Evolutionary conservation across 2,797 vertebrate species (phyloP).

Genomic region (Peromyscus melanophrys): DNA sequence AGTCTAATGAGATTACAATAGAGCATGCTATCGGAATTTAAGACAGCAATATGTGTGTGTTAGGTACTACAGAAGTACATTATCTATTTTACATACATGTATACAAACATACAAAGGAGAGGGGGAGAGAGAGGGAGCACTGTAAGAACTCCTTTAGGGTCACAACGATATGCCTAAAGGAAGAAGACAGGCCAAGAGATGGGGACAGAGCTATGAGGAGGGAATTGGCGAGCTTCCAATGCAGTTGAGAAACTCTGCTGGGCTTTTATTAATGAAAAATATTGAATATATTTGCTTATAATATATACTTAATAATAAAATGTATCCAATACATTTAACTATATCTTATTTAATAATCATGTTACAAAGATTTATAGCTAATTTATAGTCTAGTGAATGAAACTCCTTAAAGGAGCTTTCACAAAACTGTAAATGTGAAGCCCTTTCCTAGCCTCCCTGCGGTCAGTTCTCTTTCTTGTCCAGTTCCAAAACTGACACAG

Average conservation of each 20-base stretch:
- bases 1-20: background rate
- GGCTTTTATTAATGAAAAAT: background rate
- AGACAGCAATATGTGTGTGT: background rate
- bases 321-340: background rate
- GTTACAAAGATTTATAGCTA: background rate
- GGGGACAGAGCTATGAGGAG: background rate
- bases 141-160: background rate
- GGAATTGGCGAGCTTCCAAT: background rate
- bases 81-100: background rate
- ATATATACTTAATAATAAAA: background rate
- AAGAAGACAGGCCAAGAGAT: background rate
- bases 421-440: background rate
- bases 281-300: conserved; percentile 13
- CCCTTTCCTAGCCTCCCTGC: background rate
- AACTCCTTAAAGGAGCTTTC: conserved; percentile 6
- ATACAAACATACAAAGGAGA: background rate
- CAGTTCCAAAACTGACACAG: background rate
- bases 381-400: background rate
- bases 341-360: background rate
- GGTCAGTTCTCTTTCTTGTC: background rate
- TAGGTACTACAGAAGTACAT: background rate
- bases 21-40: background rate
- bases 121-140: background rate
- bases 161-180: background rate
- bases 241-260: background rate